Percentiles rank a stretch among this genome's conserved stretches.
Conservation (phyloP, 2,888 invertebrate species). For the Schizaphis graminum region DNA sequence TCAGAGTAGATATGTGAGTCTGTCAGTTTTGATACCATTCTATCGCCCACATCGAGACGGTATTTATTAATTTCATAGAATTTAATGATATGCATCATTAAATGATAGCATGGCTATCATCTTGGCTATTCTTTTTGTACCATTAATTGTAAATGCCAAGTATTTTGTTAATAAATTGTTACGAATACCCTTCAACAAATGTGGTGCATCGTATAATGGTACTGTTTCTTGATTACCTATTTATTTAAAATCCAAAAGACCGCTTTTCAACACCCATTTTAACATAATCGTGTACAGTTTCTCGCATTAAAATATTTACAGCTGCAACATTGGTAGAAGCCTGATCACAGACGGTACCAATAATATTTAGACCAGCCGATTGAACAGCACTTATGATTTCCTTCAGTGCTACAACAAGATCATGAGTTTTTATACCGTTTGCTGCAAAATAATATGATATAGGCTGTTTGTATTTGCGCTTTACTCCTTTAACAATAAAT, state of each 20-base stretch:
- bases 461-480: slow-evolving; percentile 42
- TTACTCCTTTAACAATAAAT: slow-evolving; percentile 26
- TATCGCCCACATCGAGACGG: not conserved
- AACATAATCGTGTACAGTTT: slow-evolving; percentile 7
- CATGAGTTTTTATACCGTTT: not conserved
- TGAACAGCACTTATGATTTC: slow-evolving; percentile 30
- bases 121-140: not conserved
- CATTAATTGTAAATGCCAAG: not conserved
- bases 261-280: not conserved
- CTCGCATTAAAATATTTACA: slow-evolving; percentile 29
- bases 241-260: slow-evolving; percentile 12
- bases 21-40: slow-evolving; percentile 12
- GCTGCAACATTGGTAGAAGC: slow-evolving; percentile 39
- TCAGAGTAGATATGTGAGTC: slow-evolving; percentile 9
- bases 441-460: slow-evolving; percentile 6
- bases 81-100: not conserved
- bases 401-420: slow-evolving; percentile 21
- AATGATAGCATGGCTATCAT: too few species aligned
- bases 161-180: slow-evolving; percentile 47
- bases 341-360: slow-evolving; percentile 47
- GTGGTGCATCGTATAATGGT: slow-evolving; percentile 55
- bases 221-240: slow-evolving; percentile 35
- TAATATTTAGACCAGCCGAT: slow-evolving; percentile 26
- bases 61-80: slow-evolving; percentile 25
- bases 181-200: slow-evolving; percentile 51